Evolutionary conservation across 2,888 invertebrate genomes (phyloP).

Genomic region (Parnassius apollo): DNA sequence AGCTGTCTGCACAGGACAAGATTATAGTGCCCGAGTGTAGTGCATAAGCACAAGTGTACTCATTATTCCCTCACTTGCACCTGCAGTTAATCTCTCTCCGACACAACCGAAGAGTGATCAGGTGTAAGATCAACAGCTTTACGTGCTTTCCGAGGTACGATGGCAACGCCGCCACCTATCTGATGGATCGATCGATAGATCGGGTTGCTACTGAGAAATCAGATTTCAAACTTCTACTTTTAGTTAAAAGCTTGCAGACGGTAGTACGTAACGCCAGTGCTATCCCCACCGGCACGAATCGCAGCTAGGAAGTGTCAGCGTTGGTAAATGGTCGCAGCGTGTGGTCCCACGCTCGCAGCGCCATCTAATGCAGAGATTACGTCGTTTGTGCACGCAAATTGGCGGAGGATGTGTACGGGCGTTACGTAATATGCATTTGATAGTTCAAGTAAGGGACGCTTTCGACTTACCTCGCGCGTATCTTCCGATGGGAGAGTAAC

Average conservation of each 20-base stretch:
- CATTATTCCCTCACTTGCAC: too few relatives aligned
- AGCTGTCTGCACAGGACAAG: too few relatives aligned
- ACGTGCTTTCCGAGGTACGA: too few relatives aligned
- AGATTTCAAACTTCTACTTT: neutral
- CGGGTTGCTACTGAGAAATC: too few relatives aligned
- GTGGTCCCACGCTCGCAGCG: conserved; percentile 22
- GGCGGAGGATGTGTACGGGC: conserved; percentile 19
- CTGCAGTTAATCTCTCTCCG: too few relatives aligned
- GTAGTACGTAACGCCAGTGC: neutral
- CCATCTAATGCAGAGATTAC: conserved; percentile 20
- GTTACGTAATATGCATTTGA: conserved; percentile 27
- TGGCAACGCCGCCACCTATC: too few relatives aligned
- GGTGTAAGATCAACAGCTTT: too few relatives aligned
- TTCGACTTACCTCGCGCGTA: conserved; percentile 18
- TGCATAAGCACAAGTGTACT: too few relatives aligned
- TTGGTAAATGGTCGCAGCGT: conserved; percentile 14
- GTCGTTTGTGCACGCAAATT: conserved; percentile 24
- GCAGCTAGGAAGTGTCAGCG: conserved; percentile 19
- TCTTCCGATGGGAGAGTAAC: conserved; percentile 24
- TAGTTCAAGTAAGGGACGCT: conserved; percentile 17
- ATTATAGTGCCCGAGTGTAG: too few relatives aligned
- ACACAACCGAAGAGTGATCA: too few relatives aligned
- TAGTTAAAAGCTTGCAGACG: neutral
- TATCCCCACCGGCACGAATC: neutral
- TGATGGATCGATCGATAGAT: too few relatives aligned